A percentile compares a stretch with the other conserved stretches of the same genome.
These are phyloP conservation scores for Hirtodrosophila confusa DNA, from an alignment of 2,888 invertebrate genomes.

Conservation along the genomic window DNA sequence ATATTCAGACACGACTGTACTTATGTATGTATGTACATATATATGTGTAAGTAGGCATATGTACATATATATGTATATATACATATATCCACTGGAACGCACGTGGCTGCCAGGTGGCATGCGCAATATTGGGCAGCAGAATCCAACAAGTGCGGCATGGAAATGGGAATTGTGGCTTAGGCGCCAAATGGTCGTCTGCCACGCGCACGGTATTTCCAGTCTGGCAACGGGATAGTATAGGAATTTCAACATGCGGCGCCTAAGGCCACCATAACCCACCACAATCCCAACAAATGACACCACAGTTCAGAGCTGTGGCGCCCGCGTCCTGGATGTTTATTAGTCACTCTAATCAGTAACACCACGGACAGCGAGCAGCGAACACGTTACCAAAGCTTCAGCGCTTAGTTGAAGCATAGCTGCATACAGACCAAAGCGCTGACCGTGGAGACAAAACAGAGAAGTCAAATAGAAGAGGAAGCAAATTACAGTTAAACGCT, in stretches of 20 bases:
- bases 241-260: slow-evolving; percentile 53
- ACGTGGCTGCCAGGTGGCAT: slow-evolving; percentile 58
- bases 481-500: slow-evolving; percentile 1
- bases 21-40: no score
- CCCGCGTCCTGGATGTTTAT: slow-evolving; percentile 54
- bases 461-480: neutral
- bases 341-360: slow-evolving; percentile 56
- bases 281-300: slow-evolving; percentile 28
- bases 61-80: slow-evolving; percentile 3
- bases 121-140: slow-evolving; percentile 62
- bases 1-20: no score
- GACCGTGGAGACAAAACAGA: slow-evolving; percentile 19
- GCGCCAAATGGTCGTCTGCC: slow-evolving; percentile 26
- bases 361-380: slow-evolving; percentile 65
- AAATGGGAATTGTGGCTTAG: slow-evolving; percentile 23
- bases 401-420: slow-evolving; percentile 19
- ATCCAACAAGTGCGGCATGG: slow-evolving; percentile 81
- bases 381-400: slow-evolving; percentile 27
- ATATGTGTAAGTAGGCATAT: no score
- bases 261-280: slow-evolving; percentile 25
- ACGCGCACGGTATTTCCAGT: slow-evolving; percentile 43
- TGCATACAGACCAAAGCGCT: slow-evolving; percentile 35
- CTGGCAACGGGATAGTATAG: slow-evolving; percentile 21
- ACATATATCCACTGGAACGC: slow-evolving; percentile 41
- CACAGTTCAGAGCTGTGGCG: slow-evolving; percentile 6